These are phyloP conservation scores for Podarcis lilfordi DNA, from an alignment of 2,797 vertebrate species.

Conservation along the genomic window DNA sequence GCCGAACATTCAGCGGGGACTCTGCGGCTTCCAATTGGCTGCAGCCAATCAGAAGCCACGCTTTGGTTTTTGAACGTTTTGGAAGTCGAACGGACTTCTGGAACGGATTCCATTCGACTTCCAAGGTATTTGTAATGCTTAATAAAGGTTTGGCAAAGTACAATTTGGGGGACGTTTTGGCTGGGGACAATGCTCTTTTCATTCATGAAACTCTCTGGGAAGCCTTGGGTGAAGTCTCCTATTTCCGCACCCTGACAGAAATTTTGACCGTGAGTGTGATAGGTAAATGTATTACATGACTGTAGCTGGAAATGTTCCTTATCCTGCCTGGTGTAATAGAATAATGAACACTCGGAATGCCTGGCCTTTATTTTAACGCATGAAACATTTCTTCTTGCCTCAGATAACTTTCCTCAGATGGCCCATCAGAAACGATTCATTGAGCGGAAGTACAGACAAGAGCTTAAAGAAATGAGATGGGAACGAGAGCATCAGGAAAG, in stretches of 20 bases:
- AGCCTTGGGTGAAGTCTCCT: not conserved
- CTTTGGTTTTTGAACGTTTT: too few species aligned
- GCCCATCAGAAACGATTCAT: constrained; percentile 99
- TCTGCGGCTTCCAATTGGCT: too few species aligned
- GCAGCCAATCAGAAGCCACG: too few species aligned
- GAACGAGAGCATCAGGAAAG: constrained; percentile 94
- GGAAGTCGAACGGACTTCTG: too few species aligned
- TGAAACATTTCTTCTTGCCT: constrained; percentile 76
- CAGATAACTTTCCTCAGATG: constrained; percentile 99
- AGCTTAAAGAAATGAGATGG: constrained; percentile 98
- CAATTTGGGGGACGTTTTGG: too few species aligned
- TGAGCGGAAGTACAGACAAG: constrained; percentile 98
- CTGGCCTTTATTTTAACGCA: constrained; percentile 71
- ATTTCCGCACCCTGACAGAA: not conserved
- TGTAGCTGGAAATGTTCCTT: not conserved
- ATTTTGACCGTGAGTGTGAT: not conserved
- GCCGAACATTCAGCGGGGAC: accelerated
- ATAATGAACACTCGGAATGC: not conserved
- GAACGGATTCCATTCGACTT: too few species aligned
- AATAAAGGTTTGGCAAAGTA: too few species aligned
- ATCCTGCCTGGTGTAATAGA: constrained; percentile 21
- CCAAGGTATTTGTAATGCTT: too few species aligned
- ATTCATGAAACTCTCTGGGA: not conserved
- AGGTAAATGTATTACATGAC: constrained; percentile 18
- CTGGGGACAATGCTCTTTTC: too few species aligned